These are phyloP conservation scores for Coturnix japonica DNA, from an alignment of 2,113 vertebrate species.

Conservation along the genomic window DNA sequence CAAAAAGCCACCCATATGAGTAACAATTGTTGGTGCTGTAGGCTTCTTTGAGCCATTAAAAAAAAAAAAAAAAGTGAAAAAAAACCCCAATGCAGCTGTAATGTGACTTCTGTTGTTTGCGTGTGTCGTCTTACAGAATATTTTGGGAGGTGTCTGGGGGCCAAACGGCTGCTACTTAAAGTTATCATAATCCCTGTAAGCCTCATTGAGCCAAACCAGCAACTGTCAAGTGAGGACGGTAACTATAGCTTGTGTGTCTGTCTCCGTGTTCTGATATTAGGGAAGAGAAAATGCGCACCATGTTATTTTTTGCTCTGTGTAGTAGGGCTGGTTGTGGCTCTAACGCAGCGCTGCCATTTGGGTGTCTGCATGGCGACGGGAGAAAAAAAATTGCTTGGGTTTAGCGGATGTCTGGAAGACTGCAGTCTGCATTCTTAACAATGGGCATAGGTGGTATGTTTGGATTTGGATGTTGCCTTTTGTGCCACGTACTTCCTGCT, in stretches of 20 bases:
- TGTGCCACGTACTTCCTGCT: not conserved
- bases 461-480: not conserved
- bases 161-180: slow-evolving; percentile 44
- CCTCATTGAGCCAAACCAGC: slow-evolving; percentile 58
- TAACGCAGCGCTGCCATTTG: not conserved
- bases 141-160: slow-evolving; percentile 61
- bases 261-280: not conserved
- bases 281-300: not conserved
- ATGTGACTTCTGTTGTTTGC: slow-evolving; percentile 60
- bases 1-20: slow-evolving; percentile 3
- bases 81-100: slow-evolving; percentile 33
- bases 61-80: not conserved
- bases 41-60: not conserved
- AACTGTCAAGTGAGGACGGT: slow-evolving; percentile 64
- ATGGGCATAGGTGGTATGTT: not conserved
- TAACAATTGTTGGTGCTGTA: slow-evolving; percentile 30
- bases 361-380: not conserved
- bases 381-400: not conserved
- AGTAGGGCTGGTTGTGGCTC: not conserved
- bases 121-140: slow-evolving; percentile 67
- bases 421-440: not conserved
- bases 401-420: not conserved
- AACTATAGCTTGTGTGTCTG: slow-evolving; percentile 44
- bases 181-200: slow-evolving; percentile 58
- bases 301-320: not conserved